Evolutionary conservation across 2,888 invertebrate genomes (phyloP), one percentile per base, ranked within the genome.

Genomic region (Cryptocephalus moraei): DNA sequence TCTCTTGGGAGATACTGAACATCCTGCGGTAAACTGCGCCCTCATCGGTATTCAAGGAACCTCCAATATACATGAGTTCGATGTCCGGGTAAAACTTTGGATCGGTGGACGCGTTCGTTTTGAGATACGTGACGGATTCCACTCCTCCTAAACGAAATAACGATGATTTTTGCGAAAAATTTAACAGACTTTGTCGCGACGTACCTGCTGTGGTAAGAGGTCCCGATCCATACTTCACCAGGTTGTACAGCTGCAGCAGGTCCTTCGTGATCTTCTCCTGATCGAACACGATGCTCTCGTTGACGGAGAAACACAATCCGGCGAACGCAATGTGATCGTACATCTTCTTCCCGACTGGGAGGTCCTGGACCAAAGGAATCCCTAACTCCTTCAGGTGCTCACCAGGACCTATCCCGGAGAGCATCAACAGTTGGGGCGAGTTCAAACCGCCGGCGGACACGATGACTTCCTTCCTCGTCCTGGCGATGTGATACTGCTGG

Each of bases 401-500:
- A 50, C 65, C 71, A 1, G 83, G 82, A 0, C 83, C 83, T n/a
- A 84, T 67, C 4, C 82, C 82, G 1, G 80, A 80, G 1, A 82
- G 66, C 79, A 82, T 79, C 12, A 82, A 59, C 9, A 91, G 64
- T 66, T 91, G 88, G 0, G 91, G 86, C 1, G 87, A 82, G 67
- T 86, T 86, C 52, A 91, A 81, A 0, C 88, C 80, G 0, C 91
- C 61, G 10, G 84, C 85, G 8, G 83, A 81, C 8, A 79, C 56
- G 40, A 80, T 73, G 0, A 79, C 76, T 64, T 80, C 80, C 54
- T 76, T 79, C 1, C 64, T 69, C 8, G 73, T 73, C 50, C 57
- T 56, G 39, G 73, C 70, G 53, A 62, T 60, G 52, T 71, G 72
- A 8, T 10, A 36, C 3, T 46, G 49, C 13, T 45, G 43, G 9